phyloP scores from a whole-genome alignment of 2,888 invertebrate genomes.

The Drosophila longiperda region DNA sequence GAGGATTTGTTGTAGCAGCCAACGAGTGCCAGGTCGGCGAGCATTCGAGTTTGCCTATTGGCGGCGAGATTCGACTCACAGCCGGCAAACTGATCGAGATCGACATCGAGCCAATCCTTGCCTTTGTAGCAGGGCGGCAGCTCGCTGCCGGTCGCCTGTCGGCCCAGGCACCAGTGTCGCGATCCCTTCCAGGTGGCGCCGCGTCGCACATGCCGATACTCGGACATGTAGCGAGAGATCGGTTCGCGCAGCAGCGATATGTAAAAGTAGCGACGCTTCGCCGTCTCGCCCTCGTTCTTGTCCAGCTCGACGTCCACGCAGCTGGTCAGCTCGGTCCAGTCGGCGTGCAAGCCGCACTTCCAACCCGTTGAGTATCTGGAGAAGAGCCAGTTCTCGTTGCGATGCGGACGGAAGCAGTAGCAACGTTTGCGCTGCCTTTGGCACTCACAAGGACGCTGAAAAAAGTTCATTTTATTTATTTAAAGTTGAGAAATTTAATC shows the following conservation, averaged over 20 bases:
- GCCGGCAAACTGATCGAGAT: conserved; percentile 94
- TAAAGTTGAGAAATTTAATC: not conserved
- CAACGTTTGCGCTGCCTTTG: conserved; percentile 94
- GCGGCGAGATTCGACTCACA: conserved; percentile 97
- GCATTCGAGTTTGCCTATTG: conserved; percentile 98
- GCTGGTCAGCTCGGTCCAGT: conserved; percentile 97
- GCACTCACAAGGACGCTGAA: conserved; percentile 95
- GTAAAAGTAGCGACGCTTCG: conserved; percentile 96
- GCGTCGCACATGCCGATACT: conserved; percentile 97
- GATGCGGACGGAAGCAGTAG: conserved; percentile 95
- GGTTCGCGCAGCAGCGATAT: conserved; percentile 98
- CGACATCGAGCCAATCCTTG: conserved; percentile 95
- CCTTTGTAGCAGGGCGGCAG: conserved; percentile 92
- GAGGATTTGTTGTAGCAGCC: conserved; percentile 96
- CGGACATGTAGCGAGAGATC: conserved; percentile 95
- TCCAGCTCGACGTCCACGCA: conserved; percentile 97
- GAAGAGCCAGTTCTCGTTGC: conserved; percentile 98
- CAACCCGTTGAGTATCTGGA: conserved; percentile 98
- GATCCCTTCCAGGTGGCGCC: conserved; percentile 98
- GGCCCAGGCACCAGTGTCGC: conserved; percentile 90
- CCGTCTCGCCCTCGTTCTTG: conserved; percentile 93
- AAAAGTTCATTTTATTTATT: not conserved
- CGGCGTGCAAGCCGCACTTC: conserved; percentile 99
- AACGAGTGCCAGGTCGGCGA: conserved; percentile 96
- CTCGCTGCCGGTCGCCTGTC: conserved; percentile 91